Evolutionary conservation across 1,140 invertebrate species (phyloP), one percentile per base, ranked within the genome.

Genomic region (Linepithema humile): DNA sequence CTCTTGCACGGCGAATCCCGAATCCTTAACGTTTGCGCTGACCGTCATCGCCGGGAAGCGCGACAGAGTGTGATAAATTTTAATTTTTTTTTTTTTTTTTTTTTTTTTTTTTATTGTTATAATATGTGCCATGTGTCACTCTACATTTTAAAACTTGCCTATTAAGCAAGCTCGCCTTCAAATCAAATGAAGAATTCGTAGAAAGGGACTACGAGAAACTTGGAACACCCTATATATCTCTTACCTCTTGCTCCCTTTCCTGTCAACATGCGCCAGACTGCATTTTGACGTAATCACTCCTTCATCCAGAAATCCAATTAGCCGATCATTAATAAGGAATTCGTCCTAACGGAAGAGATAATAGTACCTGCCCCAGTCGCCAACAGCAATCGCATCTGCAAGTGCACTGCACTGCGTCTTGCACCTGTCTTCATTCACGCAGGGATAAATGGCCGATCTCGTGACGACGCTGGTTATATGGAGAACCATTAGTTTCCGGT

Each of bases 241-340:
- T 4, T 7, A 40, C 23, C 64, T 26, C 45, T 72, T 53, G 20
- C 43, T 48, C 50, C 59, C 50, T 69, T 78, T 77, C 20, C 77
- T 59, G 75, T 53, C 78, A 55, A 35, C 60, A 40, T 15, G 55
- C 40, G 32, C 32, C 50, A 32, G 69, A 35, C n/a, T 65, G 38
- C 80, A 64, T 82, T 80, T 69, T 84, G 72, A 77, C 69, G 73
- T 86, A 88, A 90, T 87, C 89, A 84, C 84, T 88, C 85, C 83
- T 65, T 73, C 67, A 43, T 69, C 77, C 70, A 90, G 89, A 88
- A 89, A 93, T 91, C 88, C 91, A 93, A 93, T 93, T 93, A 93
- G 83, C 82, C 85, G 82, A 85, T 86, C 88, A 93, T 93, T 92
- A 93, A 93, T 93, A 92, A 90, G 82, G 87, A 84, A 92, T 92